Evolutionary conservation across 2,888 invertebrate species (phyloP).

Genomic region (Isotomurus palustris): DNA sequence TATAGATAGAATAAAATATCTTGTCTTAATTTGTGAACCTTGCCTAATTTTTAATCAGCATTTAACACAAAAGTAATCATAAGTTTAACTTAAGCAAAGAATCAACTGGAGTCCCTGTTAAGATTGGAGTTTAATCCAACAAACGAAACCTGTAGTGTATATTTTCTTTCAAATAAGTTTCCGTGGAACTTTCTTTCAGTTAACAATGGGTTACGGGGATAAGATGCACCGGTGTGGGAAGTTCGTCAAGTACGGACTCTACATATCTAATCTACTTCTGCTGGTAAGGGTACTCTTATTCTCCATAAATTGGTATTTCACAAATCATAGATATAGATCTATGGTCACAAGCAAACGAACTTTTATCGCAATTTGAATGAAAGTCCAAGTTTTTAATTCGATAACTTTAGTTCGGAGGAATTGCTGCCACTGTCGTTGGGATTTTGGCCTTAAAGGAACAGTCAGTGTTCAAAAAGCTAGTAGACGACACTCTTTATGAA

Average conservation of each 20-base stretch:
- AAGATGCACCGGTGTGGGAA: constrained; percentile 85
- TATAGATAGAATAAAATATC: too few species aligned
- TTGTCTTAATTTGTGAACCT: too few species aligned
- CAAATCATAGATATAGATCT: too few species aligned
- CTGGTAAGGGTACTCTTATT: constrained; percentile 70
- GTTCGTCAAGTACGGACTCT: constrained; percentile 79
- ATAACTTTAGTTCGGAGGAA: constrained; percentile 74
- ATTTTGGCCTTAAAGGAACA: constrained; percentile 81
- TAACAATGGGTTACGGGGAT: constrained; percentile 52
- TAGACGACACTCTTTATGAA: constrained; percentile 77
- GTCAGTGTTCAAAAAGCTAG: constrained; percentile 73
- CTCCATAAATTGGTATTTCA: too few species aligned
- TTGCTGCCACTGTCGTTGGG: constrained; percentile 69
- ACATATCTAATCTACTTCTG: constrained; percentile 75
- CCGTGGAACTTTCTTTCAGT: background rate
- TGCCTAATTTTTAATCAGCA: too few species aligned
- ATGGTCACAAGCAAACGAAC: too few species aligned
- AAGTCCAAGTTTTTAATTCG: too few species aligned
- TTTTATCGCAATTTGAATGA: too few species aligned
- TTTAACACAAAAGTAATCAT: too few species aligned
- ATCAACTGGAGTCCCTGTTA: too few species aligned
- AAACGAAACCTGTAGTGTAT: background rate
- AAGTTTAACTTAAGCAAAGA: too few species aligned
- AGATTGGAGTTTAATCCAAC: too few species aligned
- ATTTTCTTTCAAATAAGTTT: background rate